Conservation (phyloP, 2,888 invertebrate species). For the Temnothorax unifasciatus region DNA sequence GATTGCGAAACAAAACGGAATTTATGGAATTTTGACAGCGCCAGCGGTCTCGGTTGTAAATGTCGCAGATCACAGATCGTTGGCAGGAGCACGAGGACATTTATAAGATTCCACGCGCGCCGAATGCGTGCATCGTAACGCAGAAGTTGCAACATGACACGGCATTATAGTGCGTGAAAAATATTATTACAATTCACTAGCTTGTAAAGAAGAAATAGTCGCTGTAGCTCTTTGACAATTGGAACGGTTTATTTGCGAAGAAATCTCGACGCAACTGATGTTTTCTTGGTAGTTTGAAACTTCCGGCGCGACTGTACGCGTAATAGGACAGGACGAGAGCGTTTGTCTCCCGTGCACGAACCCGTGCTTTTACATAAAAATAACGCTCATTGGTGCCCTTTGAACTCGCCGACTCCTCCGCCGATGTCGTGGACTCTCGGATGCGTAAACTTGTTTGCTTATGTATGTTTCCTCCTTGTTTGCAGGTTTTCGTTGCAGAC, state of each 20-base stretch:
- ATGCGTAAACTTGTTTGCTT: conserved; percentile 49
- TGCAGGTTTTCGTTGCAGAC: conserved; percentile 95
- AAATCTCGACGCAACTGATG: conserved; percentile 50
- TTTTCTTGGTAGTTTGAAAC: conserved; percentile 73
- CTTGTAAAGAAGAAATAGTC: neutral
- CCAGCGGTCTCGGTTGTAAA: neutral
- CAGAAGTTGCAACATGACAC: neutral
- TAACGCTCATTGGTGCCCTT: conserved; percentile 64
- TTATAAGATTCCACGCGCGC: neutral
- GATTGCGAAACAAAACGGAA: conserved; percentile 17
- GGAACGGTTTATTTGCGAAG: conserved; percentile 10
- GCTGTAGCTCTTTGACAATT: neutral
- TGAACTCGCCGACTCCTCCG: conserved; percentile 67
- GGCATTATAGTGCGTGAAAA: neutral
- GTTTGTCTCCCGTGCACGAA: conserved; percentile 60
- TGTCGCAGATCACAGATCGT: conserved; percentile 7
- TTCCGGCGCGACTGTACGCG: conserved; percentile 69
- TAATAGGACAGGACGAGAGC: conserved; percentile 58
- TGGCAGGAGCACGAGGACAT: neutral
- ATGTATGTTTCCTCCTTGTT: conserved; percentile 75
- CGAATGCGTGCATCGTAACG: neutral
- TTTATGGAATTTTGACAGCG: conserved; percentile 24
- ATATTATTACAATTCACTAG: neutral
- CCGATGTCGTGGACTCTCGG: conserved; percentile 52
- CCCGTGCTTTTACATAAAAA: conserved; percentile 68